These are phyloP conservation scores for Tinamus guttatus DNA, from an alignment of 2,113 vertebrate species.

Conservation along the genomic window DNA sequence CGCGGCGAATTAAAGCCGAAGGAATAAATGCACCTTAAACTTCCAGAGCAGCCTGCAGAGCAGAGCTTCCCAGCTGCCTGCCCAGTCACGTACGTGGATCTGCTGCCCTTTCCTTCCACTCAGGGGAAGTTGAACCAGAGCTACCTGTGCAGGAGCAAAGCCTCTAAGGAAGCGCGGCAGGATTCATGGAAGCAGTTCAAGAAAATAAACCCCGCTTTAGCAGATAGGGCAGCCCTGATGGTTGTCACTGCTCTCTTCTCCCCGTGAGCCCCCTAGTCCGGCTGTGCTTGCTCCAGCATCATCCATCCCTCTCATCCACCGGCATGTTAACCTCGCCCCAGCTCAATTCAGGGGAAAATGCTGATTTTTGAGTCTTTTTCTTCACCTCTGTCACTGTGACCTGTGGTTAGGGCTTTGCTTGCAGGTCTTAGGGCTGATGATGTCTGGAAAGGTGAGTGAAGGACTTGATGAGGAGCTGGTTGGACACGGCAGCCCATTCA, in stretches of 20 bases:
- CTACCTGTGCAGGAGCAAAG: background rate
- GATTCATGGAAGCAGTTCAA: background rate
- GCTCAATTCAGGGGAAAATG: background rate
- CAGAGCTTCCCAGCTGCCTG: accelerated
- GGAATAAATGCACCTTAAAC: background rate
- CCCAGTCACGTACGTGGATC: background rate
- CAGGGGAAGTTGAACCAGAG: background rate
- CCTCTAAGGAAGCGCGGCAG: background rate
- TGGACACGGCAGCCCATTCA: background rate
- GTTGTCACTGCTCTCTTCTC: background rate
- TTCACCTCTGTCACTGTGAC: background rate
- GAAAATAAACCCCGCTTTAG: background rate
- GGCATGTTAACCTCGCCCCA: background rate
- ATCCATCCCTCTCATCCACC: background rate
- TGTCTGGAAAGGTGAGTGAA: background rate
- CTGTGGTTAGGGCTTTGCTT: background rate
- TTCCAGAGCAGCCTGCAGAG: background rate
- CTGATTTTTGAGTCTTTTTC: background rate
- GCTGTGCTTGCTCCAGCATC: background rate
- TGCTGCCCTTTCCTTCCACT: background rate
- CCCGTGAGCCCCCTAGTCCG: background rate
- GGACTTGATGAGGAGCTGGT: background rate
- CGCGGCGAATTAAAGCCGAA: slow-evolving; percentile 6
- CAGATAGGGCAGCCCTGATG: background rate
- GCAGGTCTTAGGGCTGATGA: background rate